Evolutionary conservation across 92 coral and sea anemone genomes (phyloP), one percentile per base, ranked within the genome.

Genomic region (Pocillopora meandrina): DNA sequence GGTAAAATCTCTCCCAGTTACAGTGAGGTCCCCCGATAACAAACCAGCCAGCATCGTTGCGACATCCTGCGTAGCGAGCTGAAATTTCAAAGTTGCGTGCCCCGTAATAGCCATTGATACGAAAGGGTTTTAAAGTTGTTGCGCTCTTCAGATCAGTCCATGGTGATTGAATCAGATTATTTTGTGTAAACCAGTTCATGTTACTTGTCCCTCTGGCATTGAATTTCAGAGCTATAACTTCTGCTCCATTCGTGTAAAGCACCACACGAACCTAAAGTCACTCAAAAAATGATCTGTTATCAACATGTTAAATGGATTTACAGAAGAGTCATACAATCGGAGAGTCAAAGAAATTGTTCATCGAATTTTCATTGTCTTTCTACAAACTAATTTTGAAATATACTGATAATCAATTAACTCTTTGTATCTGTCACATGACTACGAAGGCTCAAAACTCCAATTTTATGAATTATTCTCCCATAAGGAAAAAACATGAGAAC

Each of bases 201-300:
- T 42, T 83, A 79, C 17, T 76, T 19, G 89, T 71, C 12, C 56
- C 79, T 14, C 34, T 2, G 57, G 84, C 91, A 21, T 76, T 58
- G 58, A 88, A 88, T 72, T 74, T 60, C 12, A 83, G 56, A 18
- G 79, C 71, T 3, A 72, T 36, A 5, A 36, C 35, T 63, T 88
- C 84, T 62, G 60, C 61, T 31, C 61, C 56, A 58, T 23, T 34
- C 2, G 36, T 49, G 59, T 83, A 88, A 35, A 88, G 79, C 64
- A 87, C 90, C 3, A 87, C 76, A 26, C 87, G 82, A n/a, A 42
- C 90, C 87, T 87, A 33, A 3, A 62, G 13, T n/a, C 65, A 56
- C 8, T 1, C 35, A 35, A 23, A 23, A n/a, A 16, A 2, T 18
- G 1, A 35, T 17, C 23, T 7, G 12, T 35, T n/a, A 14, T 64